These are phyloP conservation scores for Sphenopsis melanotis DNA, from an alignment of 2,797 vertebrate genomes.

Conservation along the genomic window DNA sequence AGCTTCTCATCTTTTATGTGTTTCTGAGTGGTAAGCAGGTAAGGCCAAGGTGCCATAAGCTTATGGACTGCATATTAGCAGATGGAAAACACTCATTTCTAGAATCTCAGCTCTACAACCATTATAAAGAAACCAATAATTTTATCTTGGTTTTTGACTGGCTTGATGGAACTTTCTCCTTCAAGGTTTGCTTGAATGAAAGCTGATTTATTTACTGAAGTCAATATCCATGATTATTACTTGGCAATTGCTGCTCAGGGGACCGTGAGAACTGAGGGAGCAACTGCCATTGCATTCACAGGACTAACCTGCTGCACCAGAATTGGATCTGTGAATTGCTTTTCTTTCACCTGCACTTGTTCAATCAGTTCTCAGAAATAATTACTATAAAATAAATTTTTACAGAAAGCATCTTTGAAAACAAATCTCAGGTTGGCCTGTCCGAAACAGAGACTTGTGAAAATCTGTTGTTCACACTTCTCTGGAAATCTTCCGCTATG, in stretches of 20 bases:
- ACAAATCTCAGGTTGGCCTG: not conserved
- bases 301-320: not conserved
- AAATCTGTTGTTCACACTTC: not conserved
- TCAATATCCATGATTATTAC: not conserved
- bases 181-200: not conserved
- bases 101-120: not conserved
- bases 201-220: not conserved
- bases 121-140: not conserved
- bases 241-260: not conserved
- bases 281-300: not conserved
- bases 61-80: not conserved
- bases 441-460: not conserved
- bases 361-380: not conserved
- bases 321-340: not conserved
- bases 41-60: not conserved
- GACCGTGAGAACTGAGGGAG: not conserved
- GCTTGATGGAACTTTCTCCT: not conserved
- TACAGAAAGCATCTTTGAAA: not conserved
- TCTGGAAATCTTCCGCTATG: not conserved
- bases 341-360: not conserved
- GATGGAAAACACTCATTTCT: not conserved
- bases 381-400: not conserved
- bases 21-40: not conserved
- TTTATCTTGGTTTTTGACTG: not conserved
- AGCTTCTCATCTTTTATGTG: not conserved